A percentile compares a stretch with the other conserved stretches of the same genome.
phyloP scores from a whole-genome alignment of 2,113 vertebrate species.

The Nymphicus hollandicus region DNA sequence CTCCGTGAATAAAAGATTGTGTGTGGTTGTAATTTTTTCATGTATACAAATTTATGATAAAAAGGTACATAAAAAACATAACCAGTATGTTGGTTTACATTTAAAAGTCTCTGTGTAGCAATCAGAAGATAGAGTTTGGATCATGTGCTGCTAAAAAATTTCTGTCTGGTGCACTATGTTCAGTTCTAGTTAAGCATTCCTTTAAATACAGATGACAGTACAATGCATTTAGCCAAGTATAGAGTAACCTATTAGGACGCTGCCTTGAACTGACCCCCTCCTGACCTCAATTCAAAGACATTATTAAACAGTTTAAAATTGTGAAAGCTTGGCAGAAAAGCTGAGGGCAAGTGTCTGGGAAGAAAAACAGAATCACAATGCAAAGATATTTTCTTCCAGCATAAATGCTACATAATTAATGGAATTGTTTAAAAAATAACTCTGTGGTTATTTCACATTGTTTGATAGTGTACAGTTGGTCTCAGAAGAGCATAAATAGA shows the following conservation, averaged over 20 bases:
- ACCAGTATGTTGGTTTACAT: background rate
- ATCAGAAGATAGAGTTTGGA: background rate
- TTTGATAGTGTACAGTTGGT: background rate
- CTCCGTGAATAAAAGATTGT: conserved; percentile 33
- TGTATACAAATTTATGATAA: background rate
- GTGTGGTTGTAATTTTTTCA: conserved; percentile 57
- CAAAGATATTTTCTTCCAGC: background rate
- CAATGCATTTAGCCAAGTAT: background rate
- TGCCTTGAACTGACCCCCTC: background rate
- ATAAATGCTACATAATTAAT: background rate
- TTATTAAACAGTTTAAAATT: background rate
- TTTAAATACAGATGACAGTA: background rate
- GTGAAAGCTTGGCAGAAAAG: background rate
- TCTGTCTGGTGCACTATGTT: background rate
- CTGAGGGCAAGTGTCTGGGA: background rate
- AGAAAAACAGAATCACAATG: background rate
- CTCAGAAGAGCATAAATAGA: background rate
- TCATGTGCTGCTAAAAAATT: background rate
- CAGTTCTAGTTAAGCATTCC: background rate
- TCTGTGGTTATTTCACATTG: background rate
- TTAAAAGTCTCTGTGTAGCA: background rate
- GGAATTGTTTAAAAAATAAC: background rate
- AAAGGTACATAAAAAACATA: background rate
- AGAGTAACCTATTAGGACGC: background rate
- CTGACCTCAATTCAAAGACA: background rate